phyloP scores from a whole-genome alignment of 1,140 invertebrate species.

The Heliothis virescens region DNA sequence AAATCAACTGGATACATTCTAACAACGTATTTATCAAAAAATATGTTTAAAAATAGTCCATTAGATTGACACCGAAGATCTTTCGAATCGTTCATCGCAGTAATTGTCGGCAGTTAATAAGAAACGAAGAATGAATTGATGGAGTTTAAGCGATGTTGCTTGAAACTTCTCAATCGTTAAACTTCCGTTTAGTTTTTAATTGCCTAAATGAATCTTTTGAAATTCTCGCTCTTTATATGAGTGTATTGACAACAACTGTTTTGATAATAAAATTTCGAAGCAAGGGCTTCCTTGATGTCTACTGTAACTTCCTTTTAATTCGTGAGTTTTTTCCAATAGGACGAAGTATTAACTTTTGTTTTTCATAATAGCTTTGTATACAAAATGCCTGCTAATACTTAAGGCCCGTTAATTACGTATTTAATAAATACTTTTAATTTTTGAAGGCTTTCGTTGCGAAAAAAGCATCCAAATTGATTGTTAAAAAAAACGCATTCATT shows the following conservation, averaged over 20 bases:
- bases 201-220: slow-evolving; percentile 38
- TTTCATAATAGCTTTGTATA: too few species aligned
- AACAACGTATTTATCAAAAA: background rate
- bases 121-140: slow-evolving; percentile 44
- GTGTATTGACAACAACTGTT: slow-evolving; percentile 19
- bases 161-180: slow-evolving; percentile 30
- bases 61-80: slow-evolving; percentile 35
- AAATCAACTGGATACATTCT: background rate
- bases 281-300: background rate
- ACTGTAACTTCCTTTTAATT: background rate
- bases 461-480: too few species aligned
- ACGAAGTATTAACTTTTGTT: too few species aligned
- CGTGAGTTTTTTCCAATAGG: background rate
- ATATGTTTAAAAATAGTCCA: slow-evolving; percentile 31
- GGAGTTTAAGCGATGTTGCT: slow-evolving; percentile 43
- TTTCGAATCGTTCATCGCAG: slow-evolving; percentile 17
- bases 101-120: slow-evolving; percentile 43
- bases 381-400: too few species aligned
- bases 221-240: slow-evolving; percentile 5
- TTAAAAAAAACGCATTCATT: too few species aligned
- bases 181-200: slow-evolving; percentile 40
- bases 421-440: too few species aligned
- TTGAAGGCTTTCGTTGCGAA: too few species aligned
- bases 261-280: background rate
- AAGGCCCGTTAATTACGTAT: too few species aligned